phyloP scores from a whole-genome alignment of 1,140 invertebrate species.

The Hestina assimilis region DNA sequence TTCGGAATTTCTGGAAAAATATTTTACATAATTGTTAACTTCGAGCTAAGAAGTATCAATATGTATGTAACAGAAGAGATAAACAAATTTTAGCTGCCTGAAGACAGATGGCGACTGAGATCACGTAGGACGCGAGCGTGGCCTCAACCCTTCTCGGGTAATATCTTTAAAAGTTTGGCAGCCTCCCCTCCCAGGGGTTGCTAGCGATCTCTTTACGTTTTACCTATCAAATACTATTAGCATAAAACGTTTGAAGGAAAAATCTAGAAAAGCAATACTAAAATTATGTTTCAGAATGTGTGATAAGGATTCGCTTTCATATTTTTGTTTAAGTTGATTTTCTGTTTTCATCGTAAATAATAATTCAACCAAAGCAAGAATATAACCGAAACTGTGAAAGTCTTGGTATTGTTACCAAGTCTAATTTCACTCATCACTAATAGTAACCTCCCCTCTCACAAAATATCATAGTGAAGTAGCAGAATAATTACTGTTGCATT shows the following conservation, averaged over 20 bases:
- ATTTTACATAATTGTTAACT: not conserved
- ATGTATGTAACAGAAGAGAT: slow-evolving; percentile 31
- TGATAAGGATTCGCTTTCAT: no score
- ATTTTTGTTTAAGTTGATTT: not conserved
- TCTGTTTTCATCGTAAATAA: not conserved
- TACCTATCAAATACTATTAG: slow-evolving; percentile 67
- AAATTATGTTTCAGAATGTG: not conserved
- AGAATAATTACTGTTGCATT: no score
- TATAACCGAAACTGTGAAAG: no score
- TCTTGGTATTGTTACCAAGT: no score
- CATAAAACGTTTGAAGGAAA: slow-evolving; percentile 26
- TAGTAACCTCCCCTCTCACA: no score
- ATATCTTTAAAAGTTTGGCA: slow-evolving; percentile 75
- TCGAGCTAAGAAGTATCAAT: not conserved
- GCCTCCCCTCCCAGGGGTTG: slow-evolving; percentile 44
- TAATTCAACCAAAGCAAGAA: no score
- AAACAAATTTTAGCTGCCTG: slow-evolving; percentile 59
- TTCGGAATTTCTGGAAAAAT: no score
- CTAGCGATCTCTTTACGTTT: slow-evolving; percentile 60
- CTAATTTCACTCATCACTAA: no score
- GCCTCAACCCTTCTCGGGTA: slow-evolving; percentile 71
- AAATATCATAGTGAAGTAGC: no score
- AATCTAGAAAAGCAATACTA: slow-evolving; percentile 12
- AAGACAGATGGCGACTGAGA: slow-evolving; percentile 69
- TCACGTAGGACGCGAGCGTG: slow-evolving; percentile 63